Evolutionary conservation across 1,140 invertebrate genomes (phyloP), one percentile per base, ranked within the genome.

Genomic region (Oryctes rhinoceros): DNA sequence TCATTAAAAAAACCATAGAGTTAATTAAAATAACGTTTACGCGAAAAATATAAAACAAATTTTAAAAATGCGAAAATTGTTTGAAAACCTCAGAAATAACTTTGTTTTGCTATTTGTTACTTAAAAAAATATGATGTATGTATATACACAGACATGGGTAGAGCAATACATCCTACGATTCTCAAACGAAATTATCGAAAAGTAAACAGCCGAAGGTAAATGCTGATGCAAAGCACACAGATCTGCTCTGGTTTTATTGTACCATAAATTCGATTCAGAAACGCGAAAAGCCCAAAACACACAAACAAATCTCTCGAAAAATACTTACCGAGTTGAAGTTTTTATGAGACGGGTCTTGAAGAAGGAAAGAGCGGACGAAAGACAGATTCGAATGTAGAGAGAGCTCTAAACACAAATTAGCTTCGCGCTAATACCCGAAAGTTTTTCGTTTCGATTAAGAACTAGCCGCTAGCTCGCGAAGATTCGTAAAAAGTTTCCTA

Each of bases 261-360:
- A 24, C 65, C 65, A 71, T 71, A 71, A 71, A 71, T 71, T 71
- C 65, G 65, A 71, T 71, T 37, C 35, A 71, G 24, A 71, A 71
- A 71, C 65, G 65, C 20, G 65, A 35, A 71, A 71, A 71, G 53
- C 65, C 65, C 13, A 71, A 71, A 71, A 71, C 65, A 71, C 24
- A 71, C 65, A 71, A 71, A 71, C 65, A 71, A 71, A 71, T 37
- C 65, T 71, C 24, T 35, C 35, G 24, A 37, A 71, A 71, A 71
- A 71, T 71, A 71, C 65, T 71, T 71, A 71, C 65, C 65, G 65
- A 37, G 24, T 30, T 71, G 65, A 71, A 71, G 24, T 13, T 71
- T 71, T 71, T 71, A 71, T 24, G 65, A 71, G 65, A 35, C 65
- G 24, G 37, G 53, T 59, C 35, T 71, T 71, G 24, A 30, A 71